These are phyloP conservation scores for Gallinago solitaria DNA, from an alignment of 2,797 vertebrate species.

Conservation along the genomic window DNA sequence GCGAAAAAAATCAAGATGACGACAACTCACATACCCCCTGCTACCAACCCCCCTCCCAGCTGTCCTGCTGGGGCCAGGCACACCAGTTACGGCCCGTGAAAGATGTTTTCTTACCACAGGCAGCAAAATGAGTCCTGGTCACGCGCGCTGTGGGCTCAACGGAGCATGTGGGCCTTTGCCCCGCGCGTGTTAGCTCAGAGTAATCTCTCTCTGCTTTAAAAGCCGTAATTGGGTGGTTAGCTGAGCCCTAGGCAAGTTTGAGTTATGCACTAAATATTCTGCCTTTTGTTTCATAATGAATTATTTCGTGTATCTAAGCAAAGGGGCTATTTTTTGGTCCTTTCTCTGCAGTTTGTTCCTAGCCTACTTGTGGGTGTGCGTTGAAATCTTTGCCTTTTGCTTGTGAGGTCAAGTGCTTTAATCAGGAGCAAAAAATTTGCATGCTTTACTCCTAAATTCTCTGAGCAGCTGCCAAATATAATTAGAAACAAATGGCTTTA, in stretches of 20 bases:
- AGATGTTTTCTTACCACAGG: neutral
- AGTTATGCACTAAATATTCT: conserved; percentile 19
- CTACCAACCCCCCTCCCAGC: too few relatives aligned
- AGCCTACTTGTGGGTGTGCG: conserved; percentile 11
- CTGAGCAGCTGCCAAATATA: conserved; percentile 57
- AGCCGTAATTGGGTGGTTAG: conserved; percentile 1
- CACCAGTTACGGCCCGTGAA: accelerated
- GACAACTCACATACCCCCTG: accelerated
- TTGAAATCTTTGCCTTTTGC: conserved; percentile 63
- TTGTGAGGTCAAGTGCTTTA: conserved; percentile 66
- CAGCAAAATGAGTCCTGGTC: neutral
- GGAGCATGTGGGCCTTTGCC: neutral
- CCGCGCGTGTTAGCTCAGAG: accelerated
- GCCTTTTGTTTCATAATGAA: conserved; percentile 51
- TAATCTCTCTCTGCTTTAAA: neutral
- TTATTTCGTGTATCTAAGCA: conserved; percentile 50
- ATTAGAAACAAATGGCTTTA: conserved; percentile 72
- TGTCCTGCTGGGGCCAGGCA: accelerated
- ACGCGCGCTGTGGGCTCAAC: neutral
- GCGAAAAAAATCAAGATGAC: too few relatives aligned
- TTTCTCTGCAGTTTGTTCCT: conserved; percentile 18
- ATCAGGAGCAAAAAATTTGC: conserved; percentile 54
- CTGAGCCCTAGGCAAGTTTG: neutral
- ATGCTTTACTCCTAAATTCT: conserved; percentile 56
- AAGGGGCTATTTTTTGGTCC: conserved; percentile 1